phyloP scores from a whole-genome alignment of 2,113 vertebrate species.

The human (Homo sapiens) region DNA sequence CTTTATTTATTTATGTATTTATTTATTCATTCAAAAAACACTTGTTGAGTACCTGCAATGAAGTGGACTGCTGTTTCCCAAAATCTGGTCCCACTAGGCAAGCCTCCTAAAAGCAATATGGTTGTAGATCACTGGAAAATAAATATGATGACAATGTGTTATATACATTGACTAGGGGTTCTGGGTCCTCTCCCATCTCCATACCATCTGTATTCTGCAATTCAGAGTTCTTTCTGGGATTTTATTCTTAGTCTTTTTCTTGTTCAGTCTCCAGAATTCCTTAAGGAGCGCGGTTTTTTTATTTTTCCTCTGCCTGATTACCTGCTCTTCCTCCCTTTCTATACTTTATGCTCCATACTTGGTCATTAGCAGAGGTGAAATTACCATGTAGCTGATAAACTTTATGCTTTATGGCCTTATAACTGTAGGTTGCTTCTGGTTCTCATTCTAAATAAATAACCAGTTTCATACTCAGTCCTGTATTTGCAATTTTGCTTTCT shows the following conservation, averaged over 20 bases:
- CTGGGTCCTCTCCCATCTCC: neutral
- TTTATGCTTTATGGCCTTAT: neutral
- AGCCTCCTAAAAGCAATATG: neutral
- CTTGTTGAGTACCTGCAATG: constrained; percentile 46
- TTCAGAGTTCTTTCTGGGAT: constrained; percentile 36
- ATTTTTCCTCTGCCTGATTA: neutral
- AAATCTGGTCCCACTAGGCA: neutral
- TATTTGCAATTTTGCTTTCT: constrained; percentile 12
- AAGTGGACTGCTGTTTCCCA: constrained; percentile 25
- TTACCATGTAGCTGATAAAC: neutral
- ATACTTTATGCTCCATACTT: constrained; percentile 28
- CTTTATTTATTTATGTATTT: neutral
- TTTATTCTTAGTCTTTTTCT: constrained; percentile 29
- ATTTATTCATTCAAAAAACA: constrained; percentile 34
- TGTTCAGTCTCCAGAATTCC: neutral
- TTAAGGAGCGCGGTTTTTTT: constrained; percentile 16
- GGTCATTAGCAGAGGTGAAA: constrained; percentile 17
- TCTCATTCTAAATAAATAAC: constrained; percentile 41
- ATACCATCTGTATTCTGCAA: constrained; percentile 37
- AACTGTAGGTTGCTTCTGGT: neutral
- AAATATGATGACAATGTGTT: constrained; percentile 21
- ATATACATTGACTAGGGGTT: constrained; percentile 45
- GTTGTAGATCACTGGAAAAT: constrained; percentile 42
- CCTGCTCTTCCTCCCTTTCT: neutral
- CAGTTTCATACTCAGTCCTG: constrained; percentile 14